Base-by-base conservation (phyloP, 1,140 invertebrate species). In the Drosophila pruinosa region DNA sequence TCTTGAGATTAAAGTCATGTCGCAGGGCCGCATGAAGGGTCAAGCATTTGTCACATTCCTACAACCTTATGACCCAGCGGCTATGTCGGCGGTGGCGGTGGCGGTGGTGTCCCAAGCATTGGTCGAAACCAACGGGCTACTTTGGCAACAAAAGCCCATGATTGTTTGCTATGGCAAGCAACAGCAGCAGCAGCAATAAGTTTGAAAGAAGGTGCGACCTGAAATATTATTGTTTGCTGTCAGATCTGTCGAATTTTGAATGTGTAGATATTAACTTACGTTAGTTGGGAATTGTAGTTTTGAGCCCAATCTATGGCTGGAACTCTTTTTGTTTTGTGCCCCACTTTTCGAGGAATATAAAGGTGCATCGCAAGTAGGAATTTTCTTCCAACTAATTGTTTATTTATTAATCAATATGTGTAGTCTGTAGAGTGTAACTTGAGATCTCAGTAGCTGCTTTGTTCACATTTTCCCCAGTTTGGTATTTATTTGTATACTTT, bases 1-100 rank as follows among this genome's bases (percentile, higher is more conserved):
- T 45, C 89, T 94, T 58, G 83, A 92, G 8, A 92, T 93, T 47
- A 93, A 95, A 75, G 93, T 98, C 1, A 98, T 99, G 97, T 96
- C 97, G 91, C 97, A 98, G 91, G 98, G 98, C 0, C 94, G 97
- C 86, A 98, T 99, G 97, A 98, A 98, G 92, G 97, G 97, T 0
- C 98, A 99, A 92, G 97, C 97, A 4, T 99, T 99, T 93, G 93
- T 99, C 0, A 77, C 53, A 21, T 78, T 76, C 31, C 8, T 50
- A 0, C 15, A 52, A n/a, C n/a, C n/a, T n/a, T n/a, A n/a, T n/a
- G n/a, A n/a, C n/a, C n/a, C n/a, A n/a, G n/a, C n/a, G n/a, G n/a
- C n/a, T n/a, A n/a, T n/a, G n/a, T n/a, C n/a, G 17, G 22, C 93
- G 47, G 92, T 94, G 76, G 96, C 77, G 94, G 90, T 93, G 53